phyloP scores from a whole-genome alignment of 1,140 invertebrate genomes.

The Eriocheir sinensis region DNA sequence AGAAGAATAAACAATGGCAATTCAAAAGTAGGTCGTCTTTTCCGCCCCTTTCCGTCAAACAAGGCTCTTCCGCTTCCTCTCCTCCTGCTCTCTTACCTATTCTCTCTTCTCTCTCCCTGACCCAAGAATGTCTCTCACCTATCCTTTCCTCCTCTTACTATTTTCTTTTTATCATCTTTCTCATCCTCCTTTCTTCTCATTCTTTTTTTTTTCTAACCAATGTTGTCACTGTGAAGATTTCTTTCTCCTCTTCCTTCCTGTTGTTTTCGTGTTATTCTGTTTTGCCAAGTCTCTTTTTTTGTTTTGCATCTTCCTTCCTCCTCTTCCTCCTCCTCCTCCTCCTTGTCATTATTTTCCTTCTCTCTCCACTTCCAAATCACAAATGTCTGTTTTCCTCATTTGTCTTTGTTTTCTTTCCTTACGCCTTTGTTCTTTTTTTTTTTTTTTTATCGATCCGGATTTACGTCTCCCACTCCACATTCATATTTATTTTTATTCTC shows the following conservation, averaged over 20 bases:
- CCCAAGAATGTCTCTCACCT: too few relatives aligned
- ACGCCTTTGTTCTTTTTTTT: neutral
- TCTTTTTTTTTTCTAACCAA: neutral
- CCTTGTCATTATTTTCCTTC: neutral
- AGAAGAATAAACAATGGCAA: conserved; percentile 5
- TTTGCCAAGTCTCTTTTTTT: too few relatives aligned
- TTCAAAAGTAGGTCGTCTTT: conserved; percentile 11
- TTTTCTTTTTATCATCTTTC: neutral
- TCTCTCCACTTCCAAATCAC: too few relatives aligned
- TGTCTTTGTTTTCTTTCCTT: neutral
- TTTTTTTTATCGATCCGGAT: neutral
- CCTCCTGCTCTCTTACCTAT: neutral
- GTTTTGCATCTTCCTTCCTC: neutral
- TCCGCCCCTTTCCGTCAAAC: neutral
- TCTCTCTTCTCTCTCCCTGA: neutral
- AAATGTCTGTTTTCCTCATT: neutral
- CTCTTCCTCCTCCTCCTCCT: neutral
- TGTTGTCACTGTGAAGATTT: neutral
- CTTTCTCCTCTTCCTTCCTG: neutral
- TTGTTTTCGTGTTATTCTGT: neutral
- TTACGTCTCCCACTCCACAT: neutral
- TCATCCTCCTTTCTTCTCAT: neutral
- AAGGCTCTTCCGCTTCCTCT: neutral
- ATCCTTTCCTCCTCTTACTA: neutral
- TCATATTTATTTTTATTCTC: too few relatives aligned